Conservation (phyloP, 1,140 invertebrate genomes). For the Leptinotarsa texana region DNA sequence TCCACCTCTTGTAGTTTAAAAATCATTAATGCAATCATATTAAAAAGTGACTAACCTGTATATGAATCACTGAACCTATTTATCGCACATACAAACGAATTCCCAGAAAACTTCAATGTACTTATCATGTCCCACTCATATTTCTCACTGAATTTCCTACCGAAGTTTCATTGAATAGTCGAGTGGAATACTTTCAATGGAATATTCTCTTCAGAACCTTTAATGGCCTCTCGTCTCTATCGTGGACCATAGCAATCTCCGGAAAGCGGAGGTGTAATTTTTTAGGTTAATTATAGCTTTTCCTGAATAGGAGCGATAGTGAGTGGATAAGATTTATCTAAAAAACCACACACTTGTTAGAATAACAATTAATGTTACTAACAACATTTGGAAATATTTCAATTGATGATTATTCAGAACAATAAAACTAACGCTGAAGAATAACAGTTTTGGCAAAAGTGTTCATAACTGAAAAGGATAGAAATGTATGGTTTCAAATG, state of each 20-base stretch:
- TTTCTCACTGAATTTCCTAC: neutral
- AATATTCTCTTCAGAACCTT: neutral
- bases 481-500: too few relatives aligned
- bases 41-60: too few relatives aligned
- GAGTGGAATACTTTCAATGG: neutral
- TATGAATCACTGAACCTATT: too few relatives aligned
- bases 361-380: neutral
- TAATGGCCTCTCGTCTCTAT: neutral
- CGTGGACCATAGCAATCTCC: slow-evolving; percentile 9
- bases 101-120: neutral
- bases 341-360: neutral
- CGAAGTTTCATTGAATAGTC: neutral
- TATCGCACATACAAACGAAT: neutral
- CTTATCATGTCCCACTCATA: neutral
- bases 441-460: too few relatives aligned
- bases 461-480: too few relatives aligned
- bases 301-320: slow-evolving; percentile 20
- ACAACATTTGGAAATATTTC: neutral
- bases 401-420: neutral
- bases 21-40: too few relatives aligned
- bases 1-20: too few relatives aligned
- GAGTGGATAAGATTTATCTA: slow-evolving; percentile 16
- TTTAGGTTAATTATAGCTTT: slow-evolving; percentile 30
- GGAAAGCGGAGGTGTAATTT: slow-evolving; percentile 28
- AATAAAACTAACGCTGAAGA: neutral